Percentiles rank a stretch among this genome's conserved stretches.
phyloP scores from a whole-genome alignment of 92 coral and sea anemone genomes.

The Zoanthus sansibaricus region DNA sequence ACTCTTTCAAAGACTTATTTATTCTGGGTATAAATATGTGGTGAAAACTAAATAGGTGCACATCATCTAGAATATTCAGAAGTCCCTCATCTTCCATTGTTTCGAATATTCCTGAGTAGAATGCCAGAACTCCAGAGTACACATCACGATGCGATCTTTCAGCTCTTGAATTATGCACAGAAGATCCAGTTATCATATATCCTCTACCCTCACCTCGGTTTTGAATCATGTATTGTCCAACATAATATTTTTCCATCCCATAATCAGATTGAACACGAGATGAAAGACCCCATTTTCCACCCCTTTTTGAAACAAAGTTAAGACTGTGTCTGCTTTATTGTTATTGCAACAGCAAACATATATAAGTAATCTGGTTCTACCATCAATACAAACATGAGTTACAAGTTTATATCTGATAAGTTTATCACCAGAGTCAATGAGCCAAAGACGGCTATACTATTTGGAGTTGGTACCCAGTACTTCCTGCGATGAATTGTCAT shows the following conservation, averaged over 20 bases:
- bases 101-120: too few species aligned
- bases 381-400: slow-evolving; percentile 63
- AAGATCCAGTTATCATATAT: slow-evolving; percentile 49
- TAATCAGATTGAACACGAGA: slow-evolving; percentile 36
- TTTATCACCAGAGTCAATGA: slow-evolving; percentile 64
- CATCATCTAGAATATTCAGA: too few species aligned
- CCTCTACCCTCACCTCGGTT: slow-evolving; percentile 50
- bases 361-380: slow-evolving; percentile 52
- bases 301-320: slow-evolving; percentile 44
- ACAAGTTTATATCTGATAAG: slow-evolving; percentile 62
- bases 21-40: too few species aligned
- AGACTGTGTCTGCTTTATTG: slow-evolving; percentile 65
- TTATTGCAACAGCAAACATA: slow-evolving; percentile 59
- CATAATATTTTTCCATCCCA: slow-evolving; percentile 49
- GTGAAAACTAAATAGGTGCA: too few species aligned
- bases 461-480: slow-evolving; percentile 70
- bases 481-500: slow-evolving; percentile 63
- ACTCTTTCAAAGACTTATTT: too few species aligned
- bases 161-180: slow-evolving; percentile 38
- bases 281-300: slow-evolving; percentile 56
- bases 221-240: slow-evolving; percentile 38
- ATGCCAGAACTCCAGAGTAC: background rate
- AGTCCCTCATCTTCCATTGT: too few species aligned
- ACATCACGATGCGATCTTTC: background rate
- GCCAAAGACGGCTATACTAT: slow-evolving; percentile 67